Evolutionary conservation across 2,797 vertebrate species (phyloP).

Genomic region (Chaenodraco wilsoni): DNA sequence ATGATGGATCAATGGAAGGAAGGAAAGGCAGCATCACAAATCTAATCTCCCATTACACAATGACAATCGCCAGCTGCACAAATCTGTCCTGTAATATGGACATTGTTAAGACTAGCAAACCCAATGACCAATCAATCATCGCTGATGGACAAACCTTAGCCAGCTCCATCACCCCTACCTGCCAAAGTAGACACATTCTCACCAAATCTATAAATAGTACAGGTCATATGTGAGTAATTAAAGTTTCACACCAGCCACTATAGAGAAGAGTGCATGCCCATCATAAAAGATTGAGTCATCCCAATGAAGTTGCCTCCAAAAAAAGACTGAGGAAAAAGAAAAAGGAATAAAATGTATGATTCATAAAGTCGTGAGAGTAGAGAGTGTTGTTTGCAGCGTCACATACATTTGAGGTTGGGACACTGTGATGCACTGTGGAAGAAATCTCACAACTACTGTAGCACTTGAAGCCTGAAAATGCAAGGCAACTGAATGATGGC

Average conservation of each 20-base stretch:
- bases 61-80: constrained; percentile 19
- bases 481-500: constrained; percentile 27
- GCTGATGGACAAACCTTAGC: neutral
- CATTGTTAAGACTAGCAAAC: neutral
- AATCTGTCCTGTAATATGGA: neutral
- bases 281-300: constrained; percentile 71
- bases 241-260: constrained; percentile 54
- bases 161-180: neutral
- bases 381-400: constrained; percentile 62
- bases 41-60: neutral
- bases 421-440: constrained; percentile 39
- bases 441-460: constrained; percentile 22
- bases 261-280: constrained; percentile 49
- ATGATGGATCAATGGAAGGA: no score
- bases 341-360: constrained; percentile 70
- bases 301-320: constrained; percentile 52
- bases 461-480: constrained; percentile 16
- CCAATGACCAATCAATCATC: constrained; percentile 1
- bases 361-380: constrained; percentile 57
- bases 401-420: constrained; percentile 62
- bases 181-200: constrained; percentile 15
- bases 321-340: constrained; percentile 45
- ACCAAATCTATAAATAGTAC: constrained; percentile 32
- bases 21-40: no score
- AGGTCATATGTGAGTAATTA: constrained; percentile 60